Evolutionary conservation across 2,113 vertebrate species (phyloP).

Genomic region (Vulpes lagopus): DNA sequence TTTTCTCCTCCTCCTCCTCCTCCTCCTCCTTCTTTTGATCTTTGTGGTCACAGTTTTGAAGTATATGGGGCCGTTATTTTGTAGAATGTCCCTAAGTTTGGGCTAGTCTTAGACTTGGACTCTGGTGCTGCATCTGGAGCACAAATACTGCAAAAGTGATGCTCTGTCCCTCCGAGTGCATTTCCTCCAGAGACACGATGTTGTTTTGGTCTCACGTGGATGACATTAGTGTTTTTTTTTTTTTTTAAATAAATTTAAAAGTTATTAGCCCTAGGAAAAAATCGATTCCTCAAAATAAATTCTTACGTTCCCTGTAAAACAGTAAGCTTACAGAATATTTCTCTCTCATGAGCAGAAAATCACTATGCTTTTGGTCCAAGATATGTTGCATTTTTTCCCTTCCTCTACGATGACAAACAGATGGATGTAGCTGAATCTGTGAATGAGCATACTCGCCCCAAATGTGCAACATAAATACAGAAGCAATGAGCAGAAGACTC

Average conservation of each 20-base stretch:
- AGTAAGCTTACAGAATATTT: slow-evolving; percentile 75
- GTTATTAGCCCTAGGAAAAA: slow-evolving; percentile 73
- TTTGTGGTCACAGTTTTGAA: neutral
- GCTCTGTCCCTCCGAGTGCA: accelerated
- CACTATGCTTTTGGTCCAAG: slow-evolving; percentile 94
- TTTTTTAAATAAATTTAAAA: slow-evolving; percentile 66
- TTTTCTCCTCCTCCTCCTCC: accelerated
- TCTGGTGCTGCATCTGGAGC: too few species aligned
- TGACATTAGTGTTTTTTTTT: neutral
- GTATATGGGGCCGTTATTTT: accelerated
- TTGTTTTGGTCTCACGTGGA: neutral
- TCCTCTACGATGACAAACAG: slow-evolving; percentile 77
- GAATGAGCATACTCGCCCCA: slow-evolving; percentile 98
- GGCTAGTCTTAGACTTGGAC: neutral
- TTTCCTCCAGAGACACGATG: neutral
- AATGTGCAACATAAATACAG: slow-evolving; percentile 99
- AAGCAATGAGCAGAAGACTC: slow-evolving; percentile 97
- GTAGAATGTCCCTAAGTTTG: neutral
- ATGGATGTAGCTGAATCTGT: slow-evolving; percentile 87
- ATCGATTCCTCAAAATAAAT: slow-evolving; percentile 62
- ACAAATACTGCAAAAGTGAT: accelerated
- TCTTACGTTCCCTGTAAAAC: slow-evolving; percentile 54
- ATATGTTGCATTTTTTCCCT: slow-evolving; percentile 82
- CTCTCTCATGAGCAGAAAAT: slow-evolving; percentile 82
- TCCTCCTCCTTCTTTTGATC: too few species aligned